Percentiles rank a stretch among this genome's conserved stretches.
Evolutionary conservation across 2,797 vertebrate species (phyloP).

Genomic region (Clarias laeviceps): DNA sequence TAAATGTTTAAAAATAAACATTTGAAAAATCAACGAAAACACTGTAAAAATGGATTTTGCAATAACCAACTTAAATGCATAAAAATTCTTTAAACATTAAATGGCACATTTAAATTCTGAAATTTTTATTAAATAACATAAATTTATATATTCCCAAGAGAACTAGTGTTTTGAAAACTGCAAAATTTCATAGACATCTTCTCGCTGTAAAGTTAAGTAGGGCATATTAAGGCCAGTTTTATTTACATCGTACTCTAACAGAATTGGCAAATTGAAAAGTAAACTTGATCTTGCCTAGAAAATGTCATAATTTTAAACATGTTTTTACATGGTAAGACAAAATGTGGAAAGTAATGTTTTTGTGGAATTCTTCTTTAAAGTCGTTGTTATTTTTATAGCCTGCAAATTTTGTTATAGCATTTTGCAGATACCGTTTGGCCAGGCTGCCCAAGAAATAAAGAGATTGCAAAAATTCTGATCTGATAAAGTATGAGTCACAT

Average conservation of each 20-base stretch:
- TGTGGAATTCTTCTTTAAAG: conserved; percentile 1
- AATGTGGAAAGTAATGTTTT: conserved; percentile 7
- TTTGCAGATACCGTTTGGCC: neutral
- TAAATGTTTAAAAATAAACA: neutral
- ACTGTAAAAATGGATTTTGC: neutral
- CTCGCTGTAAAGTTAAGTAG: neutral
- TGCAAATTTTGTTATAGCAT: neutral
- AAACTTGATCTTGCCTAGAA: neutral
- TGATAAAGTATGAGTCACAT: conserved; percentile 46
- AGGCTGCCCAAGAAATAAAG: neutral
- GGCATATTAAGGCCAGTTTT: neutral
- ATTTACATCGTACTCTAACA: neutral
- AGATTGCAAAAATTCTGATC: conserved; percentile 26
- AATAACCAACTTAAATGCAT: neutral
- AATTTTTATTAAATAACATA: neutral
- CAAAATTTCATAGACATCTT: neutral
- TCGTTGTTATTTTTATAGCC: neutral
- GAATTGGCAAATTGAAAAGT: neutral
- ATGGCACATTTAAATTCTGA: neutral
- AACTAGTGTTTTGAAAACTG: neutral
- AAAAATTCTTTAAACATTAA: neutral
- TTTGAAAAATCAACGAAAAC: neutral
- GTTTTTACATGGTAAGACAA: neutral
- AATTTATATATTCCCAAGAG: neutral
- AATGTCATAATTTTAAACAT: neutral